phyloP scores from a whole-genome alignment of 2,888 invertebrate species.

The Heterodera filipjevi region DNA sequence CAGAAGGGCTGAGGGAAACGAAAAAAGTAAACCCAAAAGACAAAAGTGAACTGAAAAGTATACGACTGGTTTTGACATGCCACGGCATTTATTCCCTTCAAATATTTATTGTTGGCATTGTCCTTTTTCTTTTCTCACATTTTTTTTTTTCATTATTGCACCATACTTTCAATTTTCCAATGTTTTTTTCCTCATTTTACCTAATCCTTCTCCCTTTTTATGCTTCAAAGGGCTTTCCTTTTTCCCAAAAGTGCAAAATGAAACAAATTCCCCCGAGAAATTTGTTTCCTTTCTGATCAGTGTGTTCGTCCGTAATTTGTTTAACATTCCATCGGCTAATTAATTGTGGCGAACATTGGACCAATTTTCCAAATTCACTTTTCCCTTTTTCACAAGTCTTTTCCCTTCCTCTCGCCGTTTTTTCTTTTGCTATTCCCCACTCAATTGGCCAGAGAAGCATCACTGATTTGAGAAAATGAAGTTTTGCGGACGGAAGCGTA shows the following conservation, averaged over 20 bases:
- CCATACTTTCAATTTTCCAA: background rate
- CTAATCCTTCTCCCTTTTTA: background rate
- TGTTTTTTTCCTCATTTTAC: background rate
- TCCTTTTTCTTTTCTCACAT: background rate
- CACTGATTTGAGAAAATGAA: slow-evolving; percentile 5
- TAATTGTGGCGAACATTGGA: background rate
- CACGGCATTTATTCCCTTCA: background rate
- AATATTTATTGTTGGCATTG: background rate
- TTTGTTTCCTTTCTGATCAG: background rate
- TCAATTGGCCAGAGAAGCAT: background rate
- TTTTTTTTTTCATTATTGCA: background rate
- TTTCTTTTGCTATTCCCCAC: background rate
- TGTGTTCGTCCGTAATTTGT: background rate
- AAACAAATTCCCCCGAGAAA: slow-evolving; percentile 15
- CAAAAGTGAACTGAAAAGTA: too few species aligned
- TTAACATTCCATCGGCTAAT: background rate
- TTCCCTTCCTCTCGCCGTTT: background rate
- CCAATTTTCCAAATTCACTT: background rate
- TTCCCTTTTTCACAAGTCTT: too few species aligned
- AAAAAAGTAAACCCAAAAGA: background rate
- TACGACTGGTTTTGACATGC: too few species aligned
- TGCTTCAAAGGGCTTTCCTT: background rate
- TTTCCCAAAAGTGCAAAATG: too few species aligned
- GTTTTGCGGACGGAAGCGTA: background rate
- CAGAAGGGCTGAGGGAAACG: background rate